Conservation (phyloP, 2,888 invertebrate genomes). For the Chrysina gloriosa region DNA sequence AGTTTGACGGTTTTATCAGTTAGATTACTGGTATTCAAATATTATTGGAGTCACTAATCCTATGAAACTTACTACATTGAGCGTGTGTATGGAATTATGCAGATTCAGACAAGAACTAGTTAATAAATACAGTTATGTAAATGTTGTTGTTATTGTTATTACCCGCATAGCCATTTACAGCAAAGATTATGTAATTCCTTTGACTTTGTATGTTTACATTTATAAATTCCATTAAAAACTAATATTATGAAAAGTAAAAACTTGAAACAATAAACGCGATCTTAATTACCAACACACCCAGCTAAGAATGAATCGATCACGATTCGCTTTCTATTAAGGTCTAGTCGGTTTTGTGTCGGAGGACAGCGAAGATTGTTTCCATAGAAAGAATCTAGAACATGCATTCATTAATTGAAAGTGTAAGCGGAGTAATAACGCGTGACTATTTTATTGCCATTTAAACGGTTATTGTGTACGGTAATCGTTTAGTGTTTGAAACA, state of each 20-base stretch:
- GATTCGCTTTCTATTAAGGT: slow-evolving; percentile 10
- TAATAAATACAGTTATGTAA: no score
- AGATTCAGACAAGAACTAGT: no score
- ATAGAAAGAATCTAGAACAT: slow-evolving; percentile 22
- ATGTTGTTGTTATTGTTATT: no score
- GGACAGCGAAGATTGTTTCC: slow-evolving; percentile 4
- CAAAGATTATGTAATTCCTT: no score
- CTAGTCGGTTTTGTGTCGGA: background rate
- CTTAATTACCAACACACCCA: slow-evolving; percentile 4
- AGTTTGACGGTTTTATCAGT: no score
- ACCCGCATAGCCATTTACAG: no score
- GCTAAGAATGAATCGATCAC: slow-evolving; percentile 3
- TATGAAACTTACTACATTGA: no score
- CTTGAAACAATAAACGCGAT: slow-evolving; percentile 5
- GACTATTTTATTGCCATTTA: slow-evolving; percentile 7
- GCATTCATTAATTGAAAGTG: slow-evolving; percentile 31
- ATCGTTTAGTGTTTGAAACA: no score
- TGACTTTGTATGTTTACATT: background rate
- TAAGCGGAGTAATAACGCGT: slow-evolving; percentile 10
- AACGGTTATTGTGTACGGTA: background rate
- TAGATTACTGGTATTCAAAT: no score
- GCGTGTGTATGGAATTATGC: no score
- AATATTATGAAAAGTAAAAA: no score
- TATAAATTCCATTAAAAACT: background rate
- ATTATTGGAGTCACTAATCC: no score